Conservation (phyloP, 2,888 invertebrate genomes). For the Tenthredo mesomela region DNA sequence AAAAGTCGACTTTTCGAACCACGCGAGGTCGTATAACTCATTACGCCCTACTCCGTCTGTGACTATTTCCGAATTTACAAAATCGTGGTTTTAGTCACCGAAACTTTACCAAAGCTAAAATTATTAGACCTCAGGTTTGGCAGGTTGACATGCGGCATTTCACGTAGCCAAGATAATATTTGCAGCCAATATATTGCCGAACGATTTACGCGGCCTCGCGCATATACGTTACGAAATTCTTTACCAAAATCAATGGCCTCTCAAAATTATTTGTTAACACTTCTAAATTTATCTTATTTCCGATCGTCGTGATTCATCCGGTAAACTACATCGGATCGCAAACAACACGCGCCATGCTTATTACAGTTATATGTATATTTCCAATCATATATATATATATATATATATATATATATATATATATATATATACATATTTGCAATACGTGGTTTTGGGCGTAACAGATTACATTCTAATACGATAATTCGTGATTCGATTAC, state of each 20-base stretch:
- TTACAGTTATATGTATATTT: background rate
- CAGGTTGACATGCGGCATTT: slow-evolving; percentile 30
- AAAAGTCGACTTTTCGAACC: background rate
- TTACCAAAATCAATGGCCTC: background rate
- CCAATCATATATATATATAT: background rate
- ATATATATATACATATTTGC: too few relatives aligned
- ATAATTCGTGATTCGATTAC: background rate
- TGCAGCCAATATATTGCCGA: background rate
- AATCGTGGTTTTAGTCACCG: background rate
- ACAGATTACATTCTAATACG: background rate
- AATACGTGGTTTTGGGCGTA: too few relatives aligned
- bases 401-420: background rate
- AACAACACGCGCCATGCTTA: background rate
- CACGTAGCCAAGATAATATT: slow-evolving; percentile 19
- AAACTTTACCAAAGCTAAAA: slow-evolving; percentile 26
- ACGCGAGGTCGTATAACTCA: background rate
- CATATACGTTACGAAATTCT: background rate
- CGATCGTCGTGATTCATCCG: background rate
- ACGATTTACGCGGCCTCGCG: background rate
- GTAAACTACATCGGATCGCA: background rate
- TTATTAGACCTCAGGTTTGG: slow-evolving; percentile 28
- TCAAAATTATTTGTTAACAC: background rate
- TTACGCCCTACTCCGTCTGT: background rate
- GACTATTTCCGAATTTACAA: slow-evolving; percentile 19
- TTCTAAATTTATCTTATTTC: background rate